phyloP scores from a whole-genome alignment of 2,113 vertebrate species.

The human (Homo sapiens) region DNA sequence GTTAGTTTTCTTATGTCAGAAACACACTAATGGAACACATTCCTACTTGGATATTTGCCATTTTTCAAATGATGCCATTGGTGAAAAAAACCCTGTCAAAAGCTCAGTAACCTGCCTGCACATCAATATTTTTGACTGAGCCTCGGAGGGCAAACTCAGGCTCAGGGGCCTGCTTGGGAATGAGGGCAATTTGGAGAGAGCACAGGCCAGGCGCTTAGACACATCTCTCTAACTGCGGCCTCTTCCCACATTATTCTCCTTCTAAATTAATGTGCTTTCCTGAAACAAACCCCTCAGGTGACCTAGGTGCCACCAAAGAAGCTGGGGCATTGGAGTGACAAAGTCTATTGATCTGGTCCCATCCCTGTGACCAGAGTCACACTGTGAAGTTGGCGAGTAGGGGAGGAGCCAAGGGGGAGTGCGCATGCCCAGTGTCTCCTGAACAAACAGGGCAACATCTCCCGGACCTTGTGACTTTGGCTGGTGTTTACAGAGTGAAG shows the following conservation, averaged over 20 bases:
- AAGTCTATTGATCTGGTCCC: neutral
- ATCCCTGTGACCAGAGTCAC: neutral
- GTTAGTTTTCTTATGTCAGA: slow-evolving; percentile 55
- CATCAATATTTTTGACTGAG: neutral
- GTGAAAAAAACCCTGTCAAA: slow-evolving; percentile 34
- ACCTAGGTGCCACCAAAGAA: neutral
- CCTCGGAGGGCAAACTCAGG: neutral
- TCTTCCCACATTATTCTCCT: neutral
- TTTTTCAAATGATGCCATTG: neutral
- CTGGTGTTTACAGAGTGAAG: neutral
- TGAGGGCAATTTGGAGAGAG: neutral
- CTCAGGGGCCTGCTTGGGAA: neutral
- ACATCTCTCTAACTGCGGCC: neutral
- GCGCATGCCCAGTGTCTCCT: neutral
- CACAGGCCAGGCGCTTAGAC: accelerated
- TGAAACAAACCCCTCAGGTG: neutral
- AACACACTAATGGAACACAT: slow-evolving; percentile 68
- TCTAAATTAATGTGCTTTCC: neutral
- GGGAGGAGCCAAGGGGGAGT: neutral
- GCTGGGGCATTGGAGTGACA: neutral
- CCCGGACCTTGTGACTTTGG: neutral
- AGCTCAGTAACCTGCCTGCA: neutral
- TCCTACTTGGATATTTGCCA: slow-evolving; percentile 47
- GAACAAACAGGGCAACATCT: neutral
- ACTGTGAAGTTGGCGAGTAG: neutral